Conservation (phyloP, 2,888 invertebrate species). For the Erebia aethiops region DNA sequence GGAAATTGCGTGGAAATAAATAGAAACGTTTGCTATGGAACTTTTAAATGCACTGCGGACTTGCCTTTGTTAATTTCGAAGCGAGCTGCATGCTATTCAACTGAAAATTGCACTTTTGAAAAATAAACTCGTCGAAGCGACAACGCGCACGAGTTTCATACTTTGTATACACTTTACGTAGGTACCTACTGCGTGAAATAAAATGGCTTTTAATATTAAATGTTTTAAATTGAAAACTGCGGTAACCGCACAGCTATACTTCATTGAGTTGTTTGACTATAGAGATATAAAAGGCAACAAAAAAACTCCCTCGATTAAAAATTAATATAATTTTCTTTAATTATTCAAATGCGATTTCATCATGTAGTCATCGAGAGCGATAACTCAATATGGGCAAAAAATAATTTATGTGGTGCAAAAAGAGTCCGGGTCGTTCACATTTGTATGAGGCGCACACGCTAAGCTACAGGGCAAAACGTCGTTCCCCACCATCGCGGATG, state of each 20-base stretch:
- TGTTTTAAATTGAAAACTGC: conserved; percentile 30
- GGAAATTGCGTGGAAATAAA: conserved; percentile 74
- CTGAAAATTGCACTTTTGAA: conserved; percentile 53
- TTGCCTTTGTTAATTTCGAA: conserved; percentile 73
- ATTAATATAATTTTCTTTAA: too few species aligned
- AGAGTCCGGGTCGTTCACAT: too few species aligned
- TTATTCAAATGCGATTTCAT: too few species aligned
- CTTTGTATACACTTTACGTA: conserved; percentile 24
- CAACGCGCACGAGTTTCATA: conserved; percentile 32
- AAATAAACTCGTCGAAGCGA: conserved; percentile 50
- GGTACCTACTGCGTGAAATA: conserved; percentile 28
- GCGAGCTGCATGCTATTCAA: conserved; percentile 54
- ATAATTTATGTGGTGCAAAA: too few species aligned
- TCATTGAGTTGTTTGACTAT: not conserved
- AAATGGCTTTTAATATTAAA: conserved; percentile 35
- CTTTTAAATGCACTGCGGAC: conserved; percentile 61
- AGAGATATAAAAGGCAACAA: too few species aligned
- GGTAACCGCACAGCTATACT: conserved; percentile 8
- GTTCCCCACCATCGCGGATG: too few species aligned
- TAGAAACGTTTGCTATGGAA: conserved; percentile 63
- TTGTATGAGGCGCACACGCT: too few species aligned
- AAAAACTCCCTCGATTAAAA: too few species aligned
- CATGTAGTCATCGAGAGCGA: too few species aligned
- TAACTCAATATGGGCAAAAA: too few species aligned
- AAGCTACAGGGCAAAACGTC: too few species aligned